Conservation (phyloP, 2,888 invertebrate species). For the Taenaris catops region DNA sequence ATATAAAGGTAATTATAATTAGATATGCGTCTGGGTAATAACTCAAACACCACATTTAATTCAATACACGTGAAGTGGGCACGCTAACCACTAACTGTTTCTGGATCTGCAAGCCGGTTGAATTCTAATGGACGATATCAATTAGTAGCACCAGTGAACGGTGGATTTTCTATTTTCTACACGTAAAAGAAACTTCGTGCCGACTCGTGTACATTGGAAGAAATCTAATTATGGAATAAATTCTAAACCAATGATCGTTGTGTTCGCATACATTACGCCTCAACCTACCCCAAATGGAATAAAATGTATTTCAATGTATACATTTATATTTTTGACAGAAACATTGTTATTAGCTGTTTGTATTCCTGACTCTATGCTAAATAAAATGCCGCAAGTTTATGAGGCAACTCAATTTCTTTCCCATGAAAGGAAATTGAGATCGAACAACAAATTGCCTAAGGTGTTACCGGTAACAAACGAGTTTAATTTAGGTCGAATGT, state of each 20-base stretch:
- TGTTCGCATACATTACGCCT: neutral
- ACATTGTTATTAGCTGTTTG: no score
- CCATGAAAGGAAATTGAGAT: conserved; percentile 39
- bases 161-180: conserved; percentile 79
- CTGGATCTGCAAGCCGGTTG: conserved; percentile 56
- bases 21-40: conserved; percentile 40
- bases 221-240: conserved; percentile 52
- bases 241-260: neutral
- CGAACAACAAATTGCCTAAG: conserved; percentile 34
- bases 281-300: no score
- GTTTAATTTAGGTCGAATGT: conserved; percentile 68
- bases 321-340: no score
- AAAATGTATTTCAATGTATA: no score
- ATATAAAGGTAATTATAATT: conserved; percentile 27
- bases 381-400: neutral
- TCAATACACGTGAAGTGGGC: conserved; percentile 60
- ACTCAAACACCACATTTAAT: conserved; percentile 49
- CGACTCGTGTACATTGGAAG: conserved; percentile 54
- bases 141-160: conserved; percentile 76
- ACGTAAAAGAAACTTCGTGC: conserved; percentile 77
- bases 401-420: conserved; percentile 25
- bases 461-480: conserved; percentile 53
- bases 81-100: conserved; percentile 72
- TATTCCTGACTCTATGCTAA: neutral
- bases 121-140: conserved; percentile 71